Evolutionary conservation across 2,113 vertebrate species (phyloP).

Genomic region (Jaculus jaculus): DNA sequence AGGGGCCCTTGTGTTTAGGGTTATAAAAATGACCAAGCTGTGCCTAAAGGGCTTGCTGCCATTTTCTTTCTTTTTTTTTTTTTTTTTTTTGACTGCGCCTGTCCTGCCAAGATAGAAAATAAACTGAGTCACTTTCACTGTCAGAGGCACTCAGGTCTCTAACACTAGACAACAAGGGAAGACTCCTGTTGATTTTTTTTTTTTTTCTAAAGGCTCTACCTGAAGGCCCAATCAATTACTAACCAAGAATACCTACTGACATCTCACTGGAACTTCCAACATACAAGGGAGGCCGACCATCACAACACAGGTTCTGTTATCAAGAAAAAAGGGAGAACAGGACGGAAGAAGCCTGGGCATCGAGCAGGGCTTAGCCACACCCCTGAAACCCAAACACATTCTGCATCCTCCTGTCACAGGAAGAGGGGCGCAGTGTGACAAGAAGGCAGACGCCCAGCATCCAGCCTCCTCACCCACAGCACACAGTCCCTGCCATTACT

Average conservation of each 20-base stretch:
- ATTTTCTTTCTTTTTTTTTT: no score
- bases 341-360: background rate
- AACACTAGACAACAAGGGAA: background rate
- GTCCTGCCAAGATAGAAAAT: no score
- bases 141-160: no score
- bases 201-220: background rate
- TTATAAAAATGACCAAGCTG: no score
- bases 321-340: background rate
- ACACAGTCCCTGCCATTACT: no score
- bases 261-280: background rate
- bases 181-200: background rate
- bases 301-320: background rate
- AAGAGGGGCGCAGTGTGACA: background rate
- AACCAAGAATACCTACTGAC: background rate
- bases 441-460: background rate
- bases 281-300: background rate
- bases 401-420: background rate
- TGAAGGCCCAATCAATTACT: background rate
- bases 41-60: no score
- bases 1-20: no score
- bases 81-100: no score
- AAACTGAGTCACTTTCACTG: no score
- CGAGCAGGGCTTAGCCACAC: background rate
- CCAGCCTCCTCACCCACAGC: background rate
- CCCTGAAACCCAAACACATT: background rate